phyloP scores from a whole-genome alignment of 2,888 invertebrate species.

The Leistus spinibarbis region DNA sequence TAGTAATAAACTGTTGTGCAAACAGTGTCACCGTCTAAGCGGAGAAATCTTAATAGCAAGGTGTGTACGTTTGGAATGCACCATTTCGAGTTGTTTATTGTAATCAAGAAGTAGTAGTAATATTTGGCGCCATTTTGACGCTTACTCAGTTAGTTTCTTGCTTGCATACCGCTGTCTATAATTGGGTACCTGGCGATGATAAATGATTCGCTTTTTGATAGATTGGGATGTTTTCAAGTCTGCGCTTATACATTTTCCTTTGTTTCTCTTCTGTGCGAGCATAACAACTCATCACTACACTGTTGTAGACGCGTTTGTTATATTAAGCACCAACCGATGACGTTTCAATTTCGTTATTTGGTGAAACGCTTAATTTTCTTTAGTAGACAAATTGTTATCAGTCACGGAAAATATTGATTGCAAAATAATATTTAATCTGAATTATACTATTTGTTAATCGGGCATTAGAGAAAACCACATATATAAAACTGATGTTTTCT shows the following conservation, averaged over 20 bases:
- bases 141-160: background rate
- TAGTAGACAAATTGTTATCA: background rate
- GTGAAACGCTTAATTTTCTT: background rate
- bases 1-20: background rate
- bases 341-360: background rate
- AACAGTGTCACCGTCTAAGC: background rate
- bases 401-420: no score
- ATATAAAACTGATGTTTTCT: no score
- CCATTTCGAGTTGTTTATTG: conserved; percentile 12
- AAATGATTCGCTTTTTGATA: conserved; percentile 16
- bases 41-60: conserved; percentile 14
- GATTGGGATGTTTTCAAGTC: conserved; percentile 5
- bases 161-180: conserved; percentile 11
- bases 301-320: background rate
- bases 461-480: no score
- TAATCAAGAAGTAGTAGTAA: conserved; percentile 13
- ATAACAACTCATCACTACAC: background rate
- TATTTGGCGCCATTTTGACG: conserved; percentile 26
- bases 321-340: background rate
- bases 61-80: conserved; percentile 30
- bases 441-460: no score
- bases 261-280: background rate
- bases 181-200: conserved; percentile 18
- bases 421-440: no score
- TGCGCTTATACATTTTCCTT: background rate